phyloP scores from a whole-genome alignment of 2,797 vertebrate species.

The Helostoma temminkii region DNA sequence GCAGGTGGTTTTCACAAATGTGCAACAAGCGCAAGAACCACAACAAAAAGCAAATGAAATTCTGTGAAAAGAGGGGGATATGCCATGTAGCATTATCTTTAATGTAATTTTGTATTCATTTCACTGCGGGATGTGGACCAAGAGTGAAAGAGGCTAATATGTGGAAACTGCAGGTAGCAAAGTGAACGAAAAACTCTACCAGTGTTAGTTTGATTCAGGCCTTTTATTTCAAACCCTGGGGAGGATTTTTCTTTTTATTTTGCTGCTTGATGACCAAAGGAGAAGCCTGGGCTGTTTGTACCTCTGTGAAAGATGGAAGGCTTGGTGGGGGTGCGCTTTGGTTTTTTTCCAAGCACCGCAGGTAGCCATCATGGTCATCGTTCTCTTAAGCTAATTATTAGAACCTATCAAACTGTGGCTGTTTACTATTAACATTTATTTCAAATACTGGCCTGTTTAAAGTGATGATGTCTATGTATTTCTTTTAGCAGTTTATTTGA shows the following conservation, averaged over 20 bases:
- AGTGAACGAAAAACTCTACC: constrained; percentile 88
- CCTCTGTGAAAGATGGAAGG: constrained; percentile 85
- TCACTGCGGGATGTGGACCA: constrained; percentile 71
- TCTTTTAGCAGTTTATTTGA: constrained; percentile 76
- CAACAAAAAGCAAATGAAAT: constrained; percentile 27
- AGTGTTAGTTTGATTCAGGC: constrained; percentile 89
- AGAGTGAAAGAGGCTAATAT: constrained; percentile 87
- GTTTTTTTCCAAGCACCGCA: constrained; percentile 86
- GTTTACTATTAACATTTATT: constrained; percentile 44
- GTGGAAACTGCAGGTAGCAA: constrained; percentile 92
- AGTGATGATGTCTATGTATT: constrained; percentile 75
- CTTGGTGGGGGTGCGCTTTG: constrained; percentile 79
- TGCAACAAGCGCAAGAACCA: constrained; percentile 24
- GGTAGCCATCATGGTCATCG: constrained; percentile 86
- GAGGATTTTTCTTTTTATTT: constrained; percentile 85
- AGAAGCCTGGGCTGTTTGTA: constrained; percentile 60
- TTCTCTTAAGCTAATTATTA: constrained; percentile 80
- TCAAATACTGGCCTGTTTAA: constrained; percentile 66
- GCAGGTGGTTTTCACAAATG: constrained; percentile 83
- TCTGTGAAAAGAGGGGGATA: constrained; percentile 33
- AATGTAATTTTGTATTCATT: constrained; percentile 66
- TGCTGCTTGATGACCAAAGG: constrained; percentile 63
- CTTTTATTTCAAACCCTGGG: constrained; percentile 89
- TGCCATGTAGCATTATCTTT: constrained; percentile 58
- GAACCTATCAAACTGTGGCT: constrained; percentile 67